Base-by-base conservation (phyloP, 2,797 vertebrate genomes). In the Phrynocephalus forsythii region DNA sequence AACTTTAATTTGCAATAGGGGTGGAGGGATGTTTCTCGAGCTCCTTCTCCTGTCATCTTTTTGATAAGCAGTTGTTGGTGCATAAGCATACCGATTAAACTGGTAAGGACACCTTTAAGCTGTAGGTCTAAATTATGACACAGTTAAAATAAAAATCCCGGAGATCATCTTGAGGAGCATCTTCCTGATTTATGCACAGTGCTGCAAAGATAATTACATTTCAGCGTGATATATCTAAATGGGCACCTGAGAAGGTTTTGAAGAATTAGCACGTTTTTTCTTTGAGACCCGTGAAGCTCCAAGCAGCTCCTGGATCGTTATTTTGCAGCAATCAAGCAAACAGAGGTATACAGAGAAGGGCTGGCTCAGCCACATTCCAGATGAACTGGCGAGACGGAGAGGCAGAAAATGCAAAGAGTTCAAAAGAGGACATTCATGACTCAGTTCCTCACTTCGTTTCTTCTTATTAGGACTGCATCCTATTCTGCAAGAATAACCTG, bases 51-150 rank as follows among this genome's bases (percentile, higher is more conserved):
- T 86, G 90, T 22, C 44, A 60, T 93, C 91, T 93, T 87, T 88
- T 87, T 5, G 13, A 90, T 91, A 85, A 80, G 80, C 82, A 90
- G 93, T 90, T 95, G 93, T 95, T 95, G 95, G 93, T 92, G 92
- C 94, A 92, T 86, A 91, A 93, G 95, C n/a, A n/a, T 76, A 72
- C 7, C 76, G 87, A 96, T 97, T 96, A 95, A 93, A 92, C 95
- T 95, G 95, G 95, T 96, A 96, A 96, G 94, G 93, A 95, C 94
- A 96, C 95, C 94, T 94, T 95, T 94, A 96, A 96, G 94, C 93
- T 88, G 94, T 92, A 93, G 90, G 92, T 94, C 93, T 96, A 95
- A 95, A 95, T 95, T 94, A 95, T 94, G 95, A 94, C 0, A 4
- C 93, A 91, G 93, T 96, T 24, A 50, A 5, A 33, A 94, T 96